These are phyloP conservation scores for Phlogophora meticulosa DNA, from an alignment of 2,888 invertebrate species.

Conservation along the genomic window DNA sequence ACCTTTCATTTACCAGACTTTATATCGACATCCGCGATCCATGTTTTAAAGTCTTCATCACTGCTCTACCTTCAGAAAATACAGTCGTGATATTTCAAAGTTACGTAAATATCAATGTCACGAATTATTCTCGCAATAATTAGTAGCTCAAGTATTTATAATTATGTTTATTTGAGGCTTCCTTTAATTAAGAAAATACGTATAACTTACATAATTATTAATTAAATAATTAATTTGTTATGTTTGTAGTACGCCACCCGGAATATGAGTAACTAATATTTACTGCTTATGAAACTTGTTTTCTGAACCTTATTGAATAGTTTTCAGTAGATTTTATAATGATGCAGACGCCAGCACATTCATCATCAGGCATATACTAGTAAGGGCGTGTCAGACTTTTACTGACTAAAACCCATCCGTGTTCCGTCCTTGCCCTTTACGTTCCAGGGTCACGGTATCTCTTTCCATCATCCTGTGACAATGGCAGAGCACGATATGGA, in stretches of 20 bases:
- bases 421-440: too few species aligned
- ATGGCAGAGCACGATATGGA: too few species aligned
- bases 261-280: background rate
- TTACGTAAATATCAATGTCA: background rate
- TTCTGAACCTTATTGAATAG: background rate
- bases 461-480: too few species aligned
- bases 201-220: background rate
- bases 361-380: too few species aligned
- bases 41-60: background rate
- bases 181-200: constrained; percentile 18
- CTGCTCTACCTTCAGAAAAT: background rate
- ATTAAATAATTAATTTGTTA: constrained; percentile 6
- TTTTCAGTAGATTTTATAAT: too few species aligned
- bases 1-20: background rate
- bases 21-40: background rate
- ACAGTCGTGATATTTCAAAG: too few species aligned
- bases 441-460: too few species aligned
- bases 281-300: background rate
- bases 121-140: constrained; percentile 1
- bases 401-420: too few species aligned
- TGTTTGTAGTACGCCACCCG: background rate
- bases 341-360: too few species aligned
- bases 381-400: too few species aligned
- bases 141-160: constrained; percentile 15
- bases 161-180: constrained; percentile 8